phyloP scores from a whole-genome alignment of 1,140 invertebrate genomes.

The Ceratosolen fusciceps region DNA sequence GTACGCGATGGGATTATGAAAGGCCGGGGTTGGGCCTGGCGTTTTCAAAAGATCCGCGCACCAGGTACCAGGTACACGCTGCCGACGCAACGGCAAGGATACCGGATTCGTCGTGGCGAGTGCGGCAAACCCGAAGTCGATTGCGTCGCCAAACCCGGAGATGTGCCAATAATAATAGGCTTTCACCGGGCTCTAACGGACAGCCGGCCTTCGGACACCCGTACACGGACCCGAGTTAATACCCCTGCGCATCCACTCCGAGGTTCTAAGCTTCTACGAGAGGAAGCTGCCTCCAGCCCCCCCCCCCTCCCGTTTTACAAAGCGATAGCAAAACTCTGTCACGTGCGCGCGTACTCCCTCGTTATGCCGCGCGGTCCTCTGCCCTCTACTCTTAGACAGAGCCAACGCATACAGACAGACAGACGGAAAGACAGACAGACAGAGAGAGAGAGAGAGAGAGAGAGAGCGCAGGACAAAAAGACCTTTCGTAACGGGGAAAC shows the following conservation, averaged over 20 bases:
- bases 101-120: slow-evolving; percentile 18
- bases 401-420: background rate
- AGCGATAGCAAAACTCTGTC: too few species aligned
- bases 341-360: background rate
- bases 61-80: too few species aligned
- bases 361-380: background rate
- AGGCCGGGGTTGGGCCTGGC: slow-evolving; percentile 24
- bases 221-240: background rate
- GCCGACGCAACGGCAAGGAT: slow-evolving; percentile 36
- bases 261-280: too few species aligned
- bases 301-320: too few species aligned
- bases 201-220: too few species aligned
- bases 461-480: slow-evolving; percentile 21
- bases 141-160: background rate
- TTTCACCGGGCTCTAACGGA: background rate
- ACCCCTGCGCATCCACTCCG: too few species aligned
- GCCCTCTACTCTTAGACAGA: background rate
- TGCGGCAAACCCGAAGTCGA: background rate
- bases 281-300: too few species aligned
- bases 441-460: background rate
- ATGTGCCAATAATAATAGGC: slow-evolving; percentile 13
- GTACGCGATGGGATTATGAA: slow-evolving; percentile 4
- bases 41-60: slow-evolving; percentile 49
- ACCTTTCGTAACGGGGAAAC: slow-evolving; percentile 39
- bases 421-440: background rate